Base-by-base conservation (phyloP, 23 tunicate genomes). In the Aplidium turbinatum region DNA sequence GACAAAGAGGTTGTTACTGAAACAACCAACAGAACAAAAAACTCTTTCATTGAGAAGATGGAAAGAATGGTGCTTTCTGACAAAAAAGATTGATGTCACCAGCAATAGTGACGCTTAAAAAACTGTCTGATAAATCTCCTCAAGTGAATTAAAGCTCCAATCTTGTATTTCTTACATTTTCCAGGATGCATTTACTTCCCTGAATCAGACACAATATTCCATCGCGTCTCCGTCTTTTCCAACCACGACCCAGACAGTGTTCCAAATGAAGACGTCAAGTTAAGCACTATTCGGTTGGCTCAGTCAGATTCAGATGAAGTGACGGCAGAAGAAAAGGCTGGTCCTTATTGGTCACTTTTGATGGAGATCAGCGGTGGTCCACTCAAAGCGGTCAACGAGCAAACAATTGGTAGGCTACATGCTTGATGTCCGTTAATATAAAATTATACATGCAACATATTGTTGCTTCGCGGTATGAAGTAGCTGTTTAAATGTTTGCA, bases 261-360 rank as follows among this genome's bases (percentile, higher is more conserved):
- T 13, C 99, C 99, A 3, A 34, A 33, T 11, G 47, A 67, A 33
- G 79, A 60, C 48, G 73, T 23, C 28, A 29, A 42, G 0, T 20
- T 87, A 6, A 31, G 73, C 2, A 91, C 97, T 2, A 79, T 91
- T 65, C 80, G 90, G 21, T 35, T 84, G 18, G 97, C 78, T 21
- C 31, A 66, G 63, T 72, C 38, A 4, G 61, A 38, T 32, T 24
- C 68, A 69, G n/a, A 42, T 26, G 68, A 52, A 4, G 31, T 13
- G 1, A 57, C 6, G 0, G 30, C 35, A 9, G 80, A 22, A 0
- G 80, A 79, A 31, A 57, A 65, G 28, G 36, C 75, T 38, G 99
- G 99, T 6, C 99, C 99, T 39, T 95, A 95, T 56, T 95, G 99
- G 99, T 88, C 96, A 9, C 63, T 95, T 1, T 35, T 89, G 78